Percentiles rank a stretch among this genome's conserved stretches.
These are phyloP conservation scores for Amorpha juglandis DNA, from an alignment of 2,888 invertebrate species.

Conservation along the genomic window DNA sequence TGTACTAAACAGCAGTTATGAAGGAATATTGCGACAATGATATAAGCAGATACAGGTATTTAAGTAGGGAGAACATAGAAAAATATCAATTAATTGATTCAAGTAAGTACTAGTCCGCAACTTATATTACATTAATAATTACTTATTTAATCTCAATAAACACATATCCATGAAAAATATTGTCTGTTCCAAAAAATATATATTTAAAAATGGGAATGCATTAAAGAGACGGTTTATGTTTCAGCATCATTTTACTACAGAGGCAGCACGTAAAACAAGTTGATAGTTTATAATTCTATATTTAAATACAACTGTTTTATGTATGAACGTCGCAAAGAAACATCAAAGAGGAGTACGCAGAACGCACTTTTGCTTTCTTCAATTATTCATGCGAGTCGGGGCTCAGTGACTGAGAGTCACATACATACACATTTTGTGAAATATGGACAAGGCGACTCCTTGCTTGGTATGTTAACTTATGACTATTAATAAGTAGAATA, in stretches of 20 bases:
- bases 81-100: too few species aligned
- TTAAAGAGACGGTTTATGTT: background rate
- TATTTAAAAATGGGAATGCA: too few species aligned
- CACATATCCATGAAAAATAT: too few species aligned
- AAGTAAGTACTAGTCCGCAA: too few species aligned
- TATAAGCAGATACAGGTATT: too few species aligned
- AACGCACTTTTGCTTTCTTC: conserved; percentile 49
- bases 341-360: conserved; percentile 43
- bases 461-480: background rate
- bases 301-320: conserved; percentile 46
- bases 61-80: too few species aligned
- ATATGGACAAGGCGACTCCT: conserved; percentile 12
- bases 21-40: too few species aligned
- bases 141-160: too few species aligned
- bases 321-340: conserved; percentile 36
- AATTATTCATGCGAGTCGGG: conserved; percentile 49
- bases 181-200: too few species aligned
- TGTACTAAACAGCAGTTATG: too few species aligned
- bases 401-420: conserved; percentile 39
- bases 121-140: too few species aligned
- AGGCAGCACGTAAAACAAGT: conserved; percentile 9
- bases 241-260: background rate
- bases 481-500: background rate
- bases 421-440: conserved; percentile 35
- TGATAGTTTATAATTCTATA: conserved; percentile 38